Percentiles rank a stretch among this genome's conserved stretches.
phyloP scores from a whole-genome alignment of 2,113 vertebrate species.

The Scartelaos histophorus region DNA sequence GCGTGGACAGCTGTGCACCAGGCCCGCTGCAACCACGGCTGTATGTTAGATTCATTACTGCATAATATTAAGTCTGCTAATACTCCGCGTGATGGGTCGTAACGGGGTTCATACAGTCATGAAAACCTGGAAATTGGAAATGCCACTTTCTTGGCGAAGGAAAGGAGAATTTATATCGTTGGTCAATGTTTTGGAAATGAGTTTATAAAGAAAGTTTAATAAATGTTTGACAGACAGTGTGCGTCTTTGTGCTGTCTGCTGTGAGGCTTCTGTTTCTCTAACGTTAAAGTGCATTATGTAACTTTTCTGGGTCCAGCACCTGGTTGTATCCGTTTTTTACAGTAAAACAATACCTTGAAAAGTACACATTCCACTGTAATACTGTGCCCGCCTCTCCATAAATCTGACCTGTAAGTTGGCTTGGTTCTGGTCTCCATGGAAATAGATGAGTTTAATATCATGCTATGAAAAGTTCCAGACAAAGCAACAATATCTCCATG shows the following conservation, averaged over 20 bases:
- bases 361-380: too few species aligned
- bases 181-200: background rate
- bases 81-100: conserved; percentile 27
- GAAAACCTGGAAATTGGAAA: conserved; percentile 7
- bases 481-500: too few species aligned
- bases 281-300: too few species aligned
- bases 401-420: too few species aligned
- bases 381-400: too few species aligned
- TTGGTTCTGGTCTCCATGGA: too few species aligned
- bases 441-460: too few species aligned
- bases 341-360: too few species aligned
- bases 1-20: conserved; percentile 65
- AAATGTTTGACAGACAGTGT: background rate
- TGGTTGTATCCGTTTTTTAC: too few species aligned
- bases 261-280: too few species aligned
- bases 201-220: background rate
- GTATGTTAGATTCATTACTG: conserved; percentile 55
- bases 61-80: conserved; percentile 56
- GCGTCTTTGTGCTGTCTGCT: background rate
- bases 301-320: too few species aligned
- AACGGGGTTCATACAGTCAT: conserved; percentile 20
- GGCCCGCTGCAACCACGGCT: conserved; percentile 42
- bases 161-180: background rate
- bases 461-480: too few species aligned
- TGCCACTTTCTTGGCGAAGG: conserved; percentile 1